These are phyloP conservation scores for Scaptomyza hsui DNA, from an alignment of 1,140 invertebrate genomes.

Conservation along the genomic window DNA sequence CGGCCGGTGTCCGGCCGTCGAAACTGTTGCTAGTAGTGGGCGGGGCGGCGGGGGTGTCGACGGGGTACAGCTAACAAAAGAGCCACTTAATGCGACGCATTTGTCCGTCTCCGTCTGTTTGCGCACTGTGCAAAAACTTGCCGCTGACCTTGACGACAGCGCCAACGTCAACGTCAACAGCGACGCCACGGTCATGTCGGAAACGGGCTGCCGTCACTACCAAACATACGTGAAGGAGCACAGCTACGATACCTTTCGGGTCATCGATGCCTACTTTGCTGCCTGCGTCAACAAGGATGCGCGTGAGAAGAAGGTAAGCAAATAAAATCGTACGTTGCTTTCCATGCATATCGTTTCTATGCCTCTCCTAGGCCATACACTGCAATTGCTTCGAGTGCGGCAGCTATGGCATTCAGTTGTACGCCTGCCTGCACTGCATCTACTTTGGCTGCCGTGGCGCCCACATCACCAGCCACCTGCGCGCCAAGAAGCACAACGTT, in stretches of 20 bases:
- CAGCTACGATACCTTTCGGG: slow-evolving; percentile 86
- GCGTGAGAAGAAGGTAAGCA: slow-evolving; percentile 88
- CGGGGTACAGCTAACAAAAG: slow-evolving; percentile 63
- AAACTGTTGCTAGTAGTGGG: slow-evolving; percentile 65
- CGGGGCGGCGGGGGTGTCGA: slow-evolving; percentile 30
- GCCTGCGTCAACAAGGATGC: slow-evolving; percentile 89
- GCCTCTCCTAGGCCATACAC: slow-evolving; percentile 54
- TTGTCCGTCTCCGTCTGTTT: slow-evolving; percentile 53
- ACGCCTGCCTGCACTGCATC: slow-evolving; percentile 96
- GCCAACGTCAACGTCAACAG: slow-evolving; percentile 3
- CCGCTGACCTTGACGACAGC: slow-evolving; percentile 33
- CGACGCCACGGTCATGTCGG: slow-evolving; percentile 80
- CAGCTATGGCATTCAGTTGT: slow-evolving; percentile 89
- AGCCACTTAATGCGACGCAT: slow-evolving; percentile 54
- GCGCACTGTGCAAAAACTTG: slow-evolving; percentile 71
- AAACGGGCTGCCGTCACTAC: slow-evolving; percentile 83
- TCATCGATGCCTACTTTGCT: slow-evolving; percentile 91
- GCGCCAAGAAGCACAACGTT: slow-evolving; percentile 91
- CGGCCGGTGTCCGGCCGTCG: slow-evolving; percentile 50
- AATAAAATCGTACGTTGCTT: background rate
- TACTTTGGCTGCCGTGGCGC: slow-evolving; percentile 94
- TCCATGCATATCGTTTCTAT: too few species aligned
- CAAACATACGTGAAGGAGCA: slow-evolving; percentile 83
- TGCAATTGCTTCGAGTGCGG: slow-evolving; percentile 87
- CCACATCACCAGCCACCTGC: slow-evolving; percentile 94